Evolutionary conservation across 2,113 vertebrate species (phyloP).

Genomic region (Callorhinus ursinus): DNA sequence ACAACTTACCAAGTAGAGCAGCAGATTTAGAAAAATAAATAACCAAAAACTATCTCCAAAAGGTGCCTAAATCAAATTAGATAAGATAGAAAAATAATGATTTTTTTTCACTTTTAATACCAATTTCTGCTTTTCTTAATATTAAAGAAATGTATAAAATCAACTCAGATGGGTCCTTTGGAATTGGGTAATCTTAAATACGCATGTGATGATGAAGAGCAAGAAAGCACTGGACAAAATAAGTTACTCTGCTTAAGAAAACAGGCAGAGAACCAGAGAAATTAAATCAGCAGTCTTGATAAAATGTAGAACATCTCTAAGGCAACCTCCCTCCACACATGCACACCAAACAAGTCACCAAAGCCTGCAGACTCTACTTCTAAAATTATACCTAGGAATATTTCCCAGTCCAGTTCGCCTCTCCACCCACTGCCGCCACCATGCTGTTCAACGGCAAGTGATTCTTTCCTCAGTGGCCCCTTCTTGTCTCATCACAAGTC

Average conservation of each 20-base stretch:
- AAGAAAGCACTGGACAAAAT: not conserved
- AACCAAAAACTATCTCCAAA: not conserved
- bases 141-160: not conserved
- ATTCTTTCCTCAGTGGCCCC: not conserved
- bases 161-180: not conserved
- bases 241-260: not conserved
- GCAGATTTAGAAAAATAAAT: not conserved
- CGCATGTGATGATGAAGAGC: not conserved
- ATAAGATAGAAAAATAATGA: not conserved
- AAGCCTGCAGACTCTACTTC: not conserved
- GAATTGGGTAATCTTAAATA: not conserved
- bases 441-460: not conserved
- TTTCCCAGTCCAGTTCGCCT: not conserved
- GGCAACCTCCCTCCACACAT: not conserved
- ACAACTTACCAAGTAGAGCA: not conserved
- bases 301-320: not conserved
- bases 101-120: not conserved
- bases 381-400: not conserved
- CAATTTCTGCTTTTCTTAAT: conserved; percentile 30
- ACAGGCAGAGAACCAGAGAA: not conserved
- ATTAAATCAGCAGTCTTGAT: not conserved
- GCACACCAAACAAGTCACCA: not conserved
- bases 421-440: not conserved
- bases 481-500: not conserved
- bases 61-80: not conserved